Evolutionary conservation across 2,113 vertebrate species (phyloP).

Genomic region (Cyanoramphus novaezelandiae): DNA sequence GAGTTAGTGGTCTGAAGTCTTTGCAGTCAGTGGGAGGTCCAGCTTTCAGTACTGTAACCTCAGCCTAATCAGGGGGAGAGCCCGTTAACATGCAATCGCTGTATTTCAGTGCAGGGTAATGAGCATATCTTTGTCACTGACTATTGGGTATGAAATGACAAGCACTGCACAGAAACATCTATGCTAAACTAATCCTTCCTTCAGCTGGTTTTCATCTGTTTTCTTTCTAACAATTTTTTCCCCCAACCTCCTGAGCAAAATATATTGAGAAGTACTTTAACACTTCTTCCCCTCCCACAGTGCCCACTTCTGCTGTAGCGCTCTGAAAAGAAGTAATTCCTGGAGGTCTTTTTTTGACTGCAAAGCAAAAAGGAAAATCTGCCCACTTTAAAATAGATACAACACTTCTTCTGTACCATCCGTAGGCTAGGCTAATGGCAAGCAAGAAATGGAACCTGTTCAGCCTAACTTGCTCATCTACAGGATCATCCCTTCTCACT

Average conservation of each 20-base stretch:
- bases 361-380: background rate
- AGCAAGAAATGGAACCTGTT: background rate
- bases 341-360: background rate
- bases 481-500: background rate
- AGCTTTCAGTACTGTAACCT: background rate
- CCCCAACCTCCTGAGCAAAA: background rate
- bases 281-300: background rate
- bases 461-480: background rate
- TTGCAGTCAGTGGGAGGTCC: background rate
- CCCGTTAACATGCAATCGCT: background rate
- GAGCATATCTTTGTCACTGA: background rate
- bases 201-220: background rate
- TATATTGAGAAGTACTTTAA: background rate
- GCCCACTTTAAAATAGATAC: accelerated
- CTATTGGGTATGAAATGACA: background rate
- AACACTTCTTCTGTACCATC: background rate
- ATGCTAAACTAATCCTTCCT: background rate
- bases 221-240: background rate
- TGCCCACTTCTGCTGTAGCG: background rate
- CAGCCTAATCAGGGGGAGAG: background rate
- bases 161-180: background rate
- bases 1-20: background rate
- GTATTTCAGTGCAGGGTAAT: background rate
- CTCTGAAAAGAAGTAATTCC: background rate
- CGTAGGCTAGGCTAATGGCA: background rate